Evolutionary conservation across 2,888 invertebrate species (phyloP).

Genomic region (Shargacucullia verbasci): DNA sequence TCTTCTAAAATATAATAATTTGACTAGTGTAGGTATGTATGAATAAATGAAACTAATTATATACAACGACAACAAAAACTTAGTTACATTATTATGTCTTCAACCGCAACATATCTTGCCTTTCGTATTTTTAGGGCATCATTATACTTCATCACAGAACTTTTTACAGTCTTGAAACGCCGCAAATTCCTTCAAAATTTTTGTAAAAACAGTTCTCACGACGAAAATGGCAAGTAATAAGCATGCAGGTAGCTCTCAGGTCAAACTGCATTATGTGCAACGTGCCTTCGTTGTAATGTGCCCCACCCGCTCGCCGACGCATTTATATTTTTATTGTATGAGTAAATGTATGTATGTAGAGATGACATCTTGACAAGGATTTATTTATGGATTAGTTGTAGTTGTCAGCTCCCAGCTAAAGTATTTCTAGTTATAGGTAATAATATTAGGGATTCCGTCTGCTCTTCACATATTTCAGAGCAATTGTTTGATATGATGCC

Average conservation of each 20-base stretch:
- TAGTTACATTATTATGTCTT: not conserved
- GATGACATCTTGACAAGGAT: constrained; percentile 22
- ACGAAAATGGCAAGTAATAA: constrained; percentile 46
- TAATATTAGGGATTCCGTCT: too few relatives aligned
- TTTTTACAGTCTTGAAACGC: constrained; percentile 32
- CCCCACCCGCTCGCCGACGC: constrained; percentile 60
- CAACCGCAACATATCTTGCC: not conserved
- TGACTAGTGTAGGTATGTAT: too few relatives aligned
- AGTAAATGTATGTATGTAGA: constrained; percentile 3
- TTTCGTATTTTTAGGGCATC: constrained; percentile 12
- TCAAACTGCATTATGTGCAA: constrained; percentile 56
- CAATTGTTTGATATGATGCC: too few relatives aligned
- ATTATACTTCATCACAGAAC: constrained; percentile 22
- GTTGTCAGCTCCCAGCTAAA: too few relatives aligned
- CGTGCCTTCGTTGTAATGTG: constrained; percentile 55
- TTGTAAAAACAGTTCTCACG: constrained; percentile 48
- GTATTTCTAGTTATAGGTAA: too few relatives aligned
- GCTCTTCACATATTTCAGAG: too few relatives aligned
- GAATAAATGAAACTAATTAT: too few relatives aligned
- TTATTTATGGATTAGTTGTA: constrained; percentile 4
- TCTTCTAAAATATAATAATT: too few relatives aligned
- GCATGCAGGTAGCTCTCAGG: constrained; percentile 51
- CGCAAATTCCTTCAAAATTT: constrained; percentile 23
- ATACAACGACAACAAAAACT: too few relatives aligned
- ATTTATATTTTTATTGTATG: constrained; percentile 74